Conservation (phyloP, 2,113 vertebrate genomes). For the Cephalopterus ornatus region DNA sequence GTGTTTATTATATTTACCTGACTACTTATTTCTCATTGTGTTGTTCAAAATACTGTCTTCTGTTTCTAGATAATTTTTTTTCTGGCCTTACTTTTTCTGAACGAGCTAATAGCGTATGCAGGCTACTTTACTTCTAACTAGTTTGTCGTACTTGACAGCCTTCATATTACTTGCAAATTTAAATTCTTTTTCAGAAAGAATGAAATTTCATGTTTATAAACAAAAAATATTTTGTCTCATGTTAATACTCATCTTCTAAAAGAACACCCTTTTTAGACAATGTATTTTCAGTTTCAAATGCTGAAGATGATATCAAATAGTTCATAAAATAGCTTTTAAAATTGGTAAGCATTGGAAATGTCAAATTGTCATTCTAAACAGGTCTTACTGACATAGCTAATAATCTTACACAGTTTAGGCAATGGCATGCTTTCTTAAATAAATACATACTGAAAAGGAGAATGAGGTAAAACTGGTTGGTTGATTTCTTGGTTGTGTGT, state of each 20-base stretch:
- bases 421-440: background rate
- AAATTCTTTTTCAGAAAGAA: background rate
- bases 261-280: accelerated
- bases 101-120: background rate
- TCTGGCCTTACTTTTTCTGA: background rate
- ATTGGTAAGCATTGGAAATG: background rate
- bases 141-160: background rate
- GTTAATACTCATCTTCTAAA: background rate
- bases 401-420: background rate
- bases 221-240: background rate
- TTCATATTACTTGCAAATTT: background rate
- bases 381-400: background rate
- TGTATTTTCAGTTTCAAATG: background rate
- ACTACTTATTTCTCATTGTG: background rate
- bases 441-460: background rate
- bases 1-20: background rate
- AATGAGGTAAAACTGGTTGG: background rate
- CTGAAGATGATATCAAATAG: background rate
- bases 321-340: background rate
- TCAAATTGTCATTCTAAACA: background rate
- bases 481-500: background rate
- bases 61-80: background rate
- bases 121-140: background rate
- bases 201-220: background rate
- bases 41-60: background rate